Percentiles rank a stretch among this genome's conserved stretches.
These are phyloP conservation scores for Drosophila colorata DNA, from an alignment of 2,888 invertebrate species.

Conservation along the genomic window DNA sequence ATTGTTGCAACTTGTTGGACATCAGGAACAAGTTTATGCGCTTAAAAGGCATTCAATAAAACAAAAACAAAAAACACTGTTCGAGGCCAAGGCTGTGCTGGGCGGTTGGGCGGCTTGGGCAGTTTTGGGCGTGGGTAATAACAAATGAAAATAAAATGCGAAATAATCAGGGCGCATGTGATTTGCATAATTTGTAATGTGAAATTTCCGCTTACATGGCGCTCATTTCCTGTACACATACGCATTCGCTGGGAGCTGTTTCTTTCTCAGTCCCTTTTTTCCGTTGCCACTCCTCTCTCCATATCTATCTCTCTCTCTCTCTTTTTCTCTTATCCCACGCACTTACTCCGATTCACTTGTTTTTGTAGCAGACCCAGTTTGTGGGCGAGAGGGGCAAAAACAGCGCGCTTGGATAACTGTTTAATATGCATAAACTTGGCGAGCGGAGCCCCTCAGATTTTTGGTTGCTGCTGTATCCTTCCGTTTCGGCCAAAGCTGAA, in stretches of 20 bases:
- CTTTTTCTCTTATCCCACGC: not conserved
- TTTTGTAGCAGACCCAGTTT: conserved; percentile 17
- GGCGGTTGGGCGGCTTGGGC: not conserved
- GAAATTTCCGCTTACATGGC: conserved; percentile 78
- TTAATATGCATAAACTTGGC: conserved; percentile 79
- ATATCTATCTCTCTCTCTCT: not conserved
- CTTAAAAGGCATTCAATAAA: not conserved
- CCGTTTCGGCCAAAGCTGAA: conserved; percentile 31
- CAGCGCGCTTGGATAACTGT: conserved; percentile 68
- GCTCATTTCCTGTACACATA: conserved; percentile 65
- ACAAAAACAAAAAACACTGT: not conserved
- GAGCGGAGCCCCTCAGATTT: conserved; percentile 35
- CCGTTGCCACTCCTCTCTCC: not conserved
- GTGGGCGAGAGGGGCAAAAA: not conserved
- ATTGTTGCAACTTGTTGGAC: conserved; percentile 9
- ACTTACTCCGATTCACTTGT: conserved; percentile 29
- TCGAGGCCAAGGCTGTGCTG: conserved; percentile 8
- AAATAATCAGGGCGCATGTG: conserved; percentile 65
- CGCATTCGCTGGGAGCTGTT: conserved; percentile 9
- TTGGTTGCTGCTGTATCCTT: conserved; percentile 46
- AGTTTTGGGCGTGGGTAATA: conserved; percentile 16
- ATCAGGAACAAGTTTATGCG: no score
- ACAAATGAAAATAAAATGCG: conserved; percentile 46
- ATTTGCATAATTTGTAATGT: conserved; percentile 82
- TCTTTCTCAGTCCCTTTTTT: conserved; percentile 1